Base-by-base conservation (phyloP, 2,113 vertebrate genomes). In the Boulengerochromis microlepis region DNA sequence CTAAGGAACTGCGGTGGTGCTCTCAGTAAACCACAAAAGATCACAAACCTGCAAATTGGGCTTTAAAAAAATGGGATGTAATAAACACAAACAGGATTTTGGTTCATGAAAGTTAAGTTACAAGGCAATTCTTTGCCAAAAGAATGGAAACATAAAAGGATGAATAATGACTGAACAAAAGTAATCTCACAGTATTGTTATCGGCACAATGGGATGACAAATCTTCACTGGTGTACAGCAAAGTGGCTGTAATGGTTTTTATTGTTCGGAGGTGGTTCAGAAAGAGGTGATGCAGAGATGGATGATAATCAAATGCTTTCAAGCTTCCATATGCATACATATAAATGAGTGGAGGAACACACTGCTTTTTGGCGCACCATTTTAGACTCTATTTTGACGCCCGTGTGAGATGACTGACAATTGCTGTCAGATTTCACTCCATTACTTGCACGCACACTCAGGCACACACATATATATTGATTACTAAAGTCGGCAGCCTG, bases 381-480 rank as follows among this genome's bases (percentile, higher is more conserved):
- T 93, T 95, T 81, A 93, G 90, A 90, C 92, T 92, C 50, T 59
- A 89, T 94, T 95, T 89, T 9, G 47, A 35, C 78, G 47, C 84
- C 78, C 24, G 74, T 83, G 92, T 71, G 78, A 90, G 89, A 94
- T 95, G 92, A 93, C 91, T 92, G 93, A 92, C 94, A 94, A 93
- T 89, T 84, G 87, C 92, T 91, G 88, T 90, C 84, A 84, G 83
- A 95, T 90, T 94, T 92, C 83, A 89, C 86, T 86, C 92, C 88
- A 94, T 95, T 95, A 95, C 90, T 87, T 8, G 16, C 56, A 10
- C 4, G 26, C 86, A 54, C 85, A 81, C 86, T 35, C 87, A 86
- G 45, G 5, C 8, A 35, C 84, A 89, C 71, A 83, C 29, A 78
- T 82, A 91, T 89, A 85, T 92, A 95, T 95, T 45, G 92, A 95